Base-by-base conservation (phyloP, 2,888 invertebrate genomes). In the Chaetogeoica ovagalla region DNA sequence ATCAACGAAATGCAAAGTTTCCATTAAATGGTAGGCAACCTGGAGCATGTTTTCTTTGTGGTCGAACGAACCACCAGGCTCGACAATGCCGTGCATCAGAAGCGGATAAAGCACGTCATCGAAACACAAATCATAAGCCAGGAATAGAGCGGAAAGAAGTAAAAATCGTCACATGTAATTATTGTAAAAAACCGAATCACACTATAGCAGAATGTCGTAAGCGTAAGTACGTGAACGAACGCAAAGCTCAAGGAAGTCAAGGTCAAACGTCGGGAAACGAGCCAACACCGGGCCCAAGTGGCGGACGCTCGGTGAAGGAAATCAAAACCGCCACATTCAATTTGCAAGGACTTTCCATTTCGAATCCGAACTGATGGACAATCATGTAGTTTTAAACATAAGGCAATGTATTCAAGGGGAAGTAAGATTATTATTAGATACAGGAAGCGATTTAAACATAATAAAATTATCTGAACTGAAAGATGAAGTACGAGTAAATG, bases 271-370 rank as follows among this genome's bases (percentile, higher is more conserved):
- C 43, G 70, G 70, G 70, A 71, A 71, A 71, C 37, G 57, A 59
- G 15, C 59, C n/a, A n/a, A n/a, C n/a, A n/a, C n/a, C n/a, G 57
- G 39, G 70, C 59, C 39, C 59, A 39, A 59, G 70, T 71, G 69
- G 69, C 55, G 23, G 9, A 30, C 52, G 19, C 30, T 30, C 52
- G 68, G 68, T 9, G 68, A 30, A n/a, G 39, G 37, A 71, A 39
- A 57, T 71, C 3, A 71, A 71, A 71, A 57, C 70, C 6, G 70
- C 70, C 70, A 71, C 70, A 39, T 13, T 71, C 3, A 23, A 70
- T n/a, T 15, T 70, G 70, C 70, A 57, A 70, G 70, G 23, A 13
- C 17, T 70, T 2, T 70, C 23, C 21, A 59, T 59, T 71, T 71
- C 59, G 13, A 71, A 39, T 37, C 70, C 17, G 15, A 37, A 71